Percentiles rank a stretch among this genome's conserved stretches.
These are phyloP conservation scores for Melieria crassipennis DNA, from an alignment of 2,888 invertebrate species.

Conservation along the genomic window DNA sequence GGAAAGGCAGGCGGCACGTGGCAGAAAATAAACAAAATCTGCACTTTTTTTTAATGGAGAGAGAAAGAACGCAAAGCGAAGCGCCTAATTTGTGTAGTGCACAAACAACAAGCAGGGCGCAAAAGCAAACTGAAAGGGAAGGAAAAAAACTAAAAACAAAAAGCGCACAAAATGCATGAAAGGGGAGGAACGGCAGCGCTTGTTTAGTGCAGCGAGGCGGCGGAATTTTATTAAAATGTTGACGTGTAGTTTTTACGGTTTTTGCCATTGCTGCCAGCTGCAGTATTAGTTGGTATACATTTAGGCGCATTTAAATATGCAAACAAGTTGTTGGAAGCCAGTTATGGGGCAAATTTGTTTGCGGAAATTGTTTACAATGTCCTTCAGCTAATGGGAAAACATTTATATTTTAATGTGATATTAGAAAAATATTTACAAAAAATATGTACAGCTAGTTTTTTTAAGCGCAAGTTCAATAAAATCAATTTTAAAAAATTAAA, in stretches of 20 bases:
- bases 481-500: too few relatives aligned
- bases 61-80: background rate
- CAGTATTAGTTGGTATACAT: slow-evolving; percentile 7
- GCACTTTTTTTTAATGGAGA: background rate
- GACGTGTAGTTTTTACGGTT: background rate
- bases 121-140: background rate
- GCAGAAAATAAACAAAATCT: background rate
- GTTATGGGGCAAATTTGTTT: too few relatives aligned
- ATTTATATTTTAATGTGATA: too few relatives aligned
- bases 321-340: too few relatives aligned
- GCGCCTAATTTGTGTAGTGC: background rate
- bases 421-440: too few relatives aligned
- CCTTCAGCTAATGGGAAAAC: too few relatives aligned
- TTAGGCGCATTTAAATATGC: too few relatives aligned
- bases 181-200: background rate
- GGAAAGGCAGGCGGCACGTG: background rate
- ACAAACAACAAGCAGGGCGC: background rate
- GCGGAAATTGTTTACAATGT: too few relatives aligned
- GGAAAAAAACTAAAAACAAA: background rate
- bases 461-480: too few relatives aligned
- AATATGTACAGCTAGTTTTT: too few relatives aligned
- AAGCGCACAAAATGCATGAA: slow-evolving; percentile 3
- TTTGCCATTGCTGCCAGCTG: slow-evolving; percentile 5
- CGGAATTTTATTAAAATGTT: slow-evolving; percentile 1
- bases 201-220: background rate